These are phyloP conservation scores for Drosophila aff. DNA, from an alignment of 1,140 invertebrate species.

Conservation along the genomic window DNA sequence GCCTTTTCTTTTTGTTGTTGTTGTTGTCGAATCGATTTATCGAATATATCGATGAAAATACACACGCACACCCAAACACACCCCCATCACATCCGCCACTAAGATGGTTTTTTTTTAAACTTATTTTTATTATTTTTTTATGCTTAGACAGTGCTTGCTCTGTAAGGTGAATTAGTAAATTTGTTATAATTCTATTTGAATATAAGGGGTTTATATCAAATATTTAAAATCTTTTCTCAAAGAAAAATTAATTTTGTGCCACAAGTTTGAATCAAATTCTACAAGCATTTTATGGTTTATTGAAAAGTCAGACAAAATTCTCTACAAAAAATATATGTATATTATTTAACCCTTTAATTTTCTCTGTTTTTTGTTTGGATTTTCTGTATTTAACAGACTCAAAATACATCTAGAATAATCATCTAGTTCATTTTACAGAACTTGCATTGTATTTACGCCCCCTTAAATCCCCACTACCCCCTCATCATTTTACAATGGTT, in stretches of 20 bases:
- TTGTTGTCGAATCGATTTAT: constrained; percentile 60
- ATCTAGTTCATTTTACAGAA: background rate
- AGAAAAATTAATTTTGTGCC: background rate
- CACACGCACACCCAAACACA: constrained; percentile 29
- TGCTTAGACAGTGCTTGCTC: background rate
- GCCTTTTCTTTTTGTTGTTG: constrained; percentile 80
- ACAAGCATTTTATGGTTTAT: background rate
- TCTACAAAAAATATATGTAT: too few relatives aligned
- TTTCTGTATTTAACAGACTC: background rate
- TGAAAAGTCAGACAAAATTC: background rate
- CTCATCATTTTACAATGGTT: constrained; percentile 9
- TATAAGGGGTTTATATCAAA: too few relatives aligned
- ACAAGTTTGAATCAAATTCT: background rate
- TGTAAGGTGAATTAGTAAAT: background rate
- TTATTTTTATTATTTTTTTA: background rate
- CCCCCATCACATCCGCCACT: background rate
- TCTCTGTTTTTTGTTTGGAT: too few relatives aligned
- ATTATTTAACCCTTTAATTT: background rate
- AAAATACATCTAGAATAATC: background rate
- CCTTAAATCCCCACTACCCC: constrained; percentile 7
- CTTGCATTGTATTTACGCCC: background rate
- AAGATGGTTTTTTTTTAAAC: too few relatives aligned
- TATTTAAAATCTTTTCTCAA: background rate
- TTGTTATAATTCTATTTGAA: too few relatives aligned
- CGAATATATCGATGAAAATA: constrained; percentile 50